Evolutionary conservation across 2,113 vertebrate species (phyloP).

Genomic region (Semnornis frantzii): DNA sequence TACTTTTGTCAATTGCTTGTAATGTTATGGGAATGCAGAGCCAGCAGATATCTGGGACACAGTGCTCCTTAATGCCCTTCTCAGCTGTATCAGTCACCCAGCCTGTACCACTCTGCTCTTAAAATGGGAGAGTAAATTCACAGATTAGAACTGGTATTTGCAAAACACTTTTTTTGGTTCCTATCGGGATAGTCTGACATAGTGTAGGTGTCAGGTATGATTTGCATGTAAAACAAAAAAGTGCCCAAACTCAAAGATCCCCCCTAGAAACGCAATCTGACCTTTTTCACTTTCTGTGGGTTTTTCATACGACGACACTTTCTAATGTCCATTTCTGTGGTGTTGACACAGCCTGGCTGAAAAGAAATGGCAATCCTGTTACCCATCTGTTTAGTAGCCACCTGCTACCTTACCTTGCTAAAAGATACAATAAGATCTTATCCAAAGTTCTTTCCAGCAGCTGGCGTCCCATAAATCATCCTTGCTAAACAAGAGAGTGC

Average conservation of each 20-base stretch:
- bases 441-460: not conserved
- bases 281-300: conserved; percentile 96
- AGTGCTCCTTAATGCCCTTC: not conserved
- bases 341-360: conserved; percentile 97
- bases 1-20: not conserved
- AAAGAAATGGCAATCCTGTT: not conserved
- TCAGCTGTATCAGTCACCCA: not conserved
- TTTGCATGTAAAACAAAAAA: not conserved
- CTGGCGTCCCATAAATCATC: not conserved
- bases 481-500: not conserved
- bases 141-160: not conserved
- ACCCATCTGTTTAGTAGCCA: not conserved
- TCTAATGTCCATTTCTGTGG: conserved; percentile 98
- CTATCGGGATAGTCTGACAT: not conserved
- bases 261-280: conserved; percentile 27
- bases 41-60: not conserved
- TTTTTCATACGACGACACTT: conserved; percentile 95
- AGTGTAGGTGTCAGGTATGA: not conserved
- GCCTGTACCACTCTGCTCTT: not conserved
- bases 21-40: not conserved
- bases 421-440: not conserved
- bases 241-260: not conserved
- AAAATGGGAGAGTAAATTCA: not conserved
- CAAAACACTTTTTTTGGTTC: not conserved
- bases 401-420: not conserved